Percentiles rank a stretch among this genome's conserved stretches.
Evolutionary conservation across 2,797 vertebrate species (phyloP).

Genomic region (Xenentodon cancila): DNA sequence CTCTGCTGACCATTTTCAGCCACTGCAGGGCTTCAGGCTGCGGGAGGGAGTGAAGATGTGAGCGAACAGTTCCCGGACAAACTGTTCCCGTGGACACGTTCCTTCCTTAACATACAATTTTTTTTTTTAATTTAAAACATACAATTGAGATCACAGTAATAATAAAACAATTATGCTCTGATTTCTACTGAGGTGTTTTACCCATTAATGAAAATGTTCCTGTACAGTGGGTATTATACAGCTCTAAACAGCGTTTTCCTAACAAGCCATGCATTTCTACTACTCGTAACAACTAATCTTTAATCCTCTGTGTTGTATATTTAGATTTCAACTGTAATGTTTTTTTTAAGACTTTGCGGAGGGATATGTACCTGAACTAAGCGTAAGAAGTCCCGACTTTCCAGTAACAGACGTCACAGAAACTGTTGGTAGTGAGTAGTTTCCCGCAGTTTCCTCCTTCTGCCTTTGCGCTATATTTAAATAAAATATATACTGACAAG

Average conservation of each 20-base stretch:
- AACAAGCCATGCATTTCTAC: no score
- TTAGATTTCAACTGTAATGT: neutral
- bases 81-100: neutral
- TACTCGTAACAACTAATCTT: no score
- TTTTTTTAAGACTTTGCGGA: slow-evolving; percentile 54
- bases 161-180: no score
- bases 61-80: slow-evolving; percentile 41
- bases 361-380: slow-evolving; percentile 67
- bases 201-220: no score
- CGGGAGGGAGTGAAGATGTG: neutral
- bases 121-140: no score
- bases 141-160: no score
- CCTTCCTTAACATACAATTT: neutral
- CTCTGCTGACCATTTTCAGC: slow-evolving; percentile 48
- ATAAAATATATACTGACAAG: no score
- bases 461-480: slow-evolving; percentile 1
- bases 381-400: slow-evolving; percentile 70
- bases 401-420: slow-evolving; percentile 75
- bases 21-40: slow-evolving; percentile 32
- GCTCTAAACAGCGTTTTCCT: neutral
- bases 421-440: slow-evolving; percentile 11
- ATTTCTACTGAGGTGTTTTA: no score
- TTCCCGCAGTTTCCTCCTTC: slow-evolving; percentile 7
- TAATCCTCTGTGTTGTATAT: no score
- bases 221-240: no score